These are phyloP conservation scores for Rhodophaea formosa DNA, from an alignment of 2,888 invertebrate genomes.

Conservation along the genomic window DNA sequence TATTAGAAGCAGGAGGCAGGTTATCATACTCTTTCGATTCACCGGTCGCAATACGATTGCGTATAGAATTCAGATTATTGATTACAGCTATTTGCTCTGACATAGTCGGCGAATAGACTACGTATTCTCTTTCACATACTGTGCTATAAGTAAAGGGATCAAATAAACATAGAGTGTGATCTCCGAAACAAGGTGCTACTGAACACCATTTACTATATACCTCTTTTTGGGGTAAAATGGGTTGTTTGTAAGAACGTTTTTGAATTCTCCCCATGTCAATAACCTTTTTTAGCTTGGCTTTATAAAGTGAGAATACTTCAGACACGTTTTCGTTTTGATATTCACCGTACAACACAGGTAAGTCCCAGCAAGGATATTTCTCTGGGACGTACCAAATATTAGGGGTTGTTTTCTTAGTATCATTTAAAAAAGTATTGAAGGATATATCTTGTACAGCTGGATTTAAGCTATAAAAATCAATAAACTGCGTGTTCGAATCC, in stretches of 20 bases:
- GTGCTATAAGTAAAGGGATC: constrained; percentile 40
- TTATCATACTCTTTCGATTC: constrained; percentile 46
- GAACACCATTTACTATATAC: constrained; percentile 62
- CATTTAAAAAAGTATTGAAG: constrained; percentile 20
- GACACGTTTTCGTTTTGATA: constrained; percentile 32
- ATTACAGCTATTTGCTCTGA: constrained; percentile 53
- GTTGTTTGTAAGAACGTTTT: not conserved
- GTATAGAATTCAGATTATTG: constrained; percentile 67
- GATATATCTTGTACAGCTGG: constrained; percentile 42
- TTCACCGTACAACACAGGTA: constrained; percentile 61
- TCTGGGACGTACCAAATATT: constrained; percentile 62
- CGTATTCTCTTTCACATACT: constrained; percentile 51
- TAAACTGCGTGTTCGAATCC: constrained; percentile 25
- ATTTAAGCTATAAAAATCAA: constrained; percentile 55
- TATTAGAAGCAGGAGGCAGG: constrained; percentile 64
- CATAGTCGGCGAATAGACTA: constrained; percentile 45
- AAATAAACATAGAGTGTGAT: constrained; percentile 70
- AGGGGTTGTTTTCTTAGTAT: constrained; percentile 3
- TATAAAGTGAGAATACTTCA: constrained; percentile 51
- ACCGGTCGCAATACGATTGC: constrained; percentile 64
- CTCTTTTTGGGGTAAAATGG: not conserved
- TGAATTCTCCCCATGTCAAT: constrained; percentile 28
- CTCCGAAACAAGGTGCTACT: constrained; percentile 63
- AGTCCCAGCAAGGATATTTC: constrained; percentile 63
- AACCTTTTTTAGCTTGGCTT: constrained; percentile 49